Base-by-base conservation (phyloP, 2,113 vertebrate genomes). In the Platycercus adscitus region DNA sequence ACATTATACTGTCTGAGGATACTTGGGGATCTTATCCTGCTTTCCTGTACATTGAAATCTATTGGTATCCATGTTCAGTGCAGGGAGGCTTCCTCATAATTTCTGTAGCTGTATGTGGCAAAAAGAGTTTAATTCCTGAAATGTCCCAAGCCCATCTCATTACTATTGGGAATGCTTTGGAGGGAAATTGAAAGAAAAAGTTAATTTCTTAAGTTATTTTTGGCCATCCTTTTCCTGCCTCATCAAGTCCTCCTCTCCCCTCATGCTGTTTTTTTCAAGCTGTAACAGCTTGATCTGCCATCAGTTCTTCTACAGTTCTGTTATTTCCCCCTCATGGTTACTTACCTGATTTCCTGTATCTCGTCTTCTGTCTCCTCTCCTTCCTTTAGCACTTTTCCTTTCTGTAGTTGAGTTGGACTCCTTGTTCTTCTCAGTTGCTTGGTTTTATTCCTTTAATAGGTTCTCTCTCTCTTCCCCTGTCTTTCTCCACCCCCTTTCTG, bases 341-440 rank as follows among this genome's bases (percentile, higher is more conserved):
- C 98, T 97, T 97, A 98, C 98, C 97, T 94, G 85, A 77, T 92
- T 88, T 89, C 68, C 20, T 68, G 73, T 39, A 39, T 86, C 87
- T 94, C 80, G 86, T 88, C 70, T 91, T 93, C 79, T 88, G 58
- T 68, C 25, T 86, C 64, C 53, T 93, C 86, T 76, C 85, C 75
- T 61, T 60, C 43, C 84, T 65, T 78, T 65, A 84, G 49, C 31
- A 50, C 65, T 56, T 65, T 76, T 75, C 56, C 81, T 56, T 82
- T 86, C 37, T 76, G 70, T 44, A 63, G 66, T 82, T 47, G 81
- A 72, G 84, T 87, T 89, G 79, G 60, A 76, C 61, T 90, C 66
- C 69, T 86, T 37, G 76, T 72, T 78, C 78, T 95, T 70, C 76
- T 91, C 83, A 68, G 75, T 84, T 80, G 65, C 46, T 81, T 91